Evolutionary conservation across 2,113 vertebrate genomes (phyloP), one percentile per base, ranked within the genome.

Genomic region (Elephantulus edwardii): DNA sequence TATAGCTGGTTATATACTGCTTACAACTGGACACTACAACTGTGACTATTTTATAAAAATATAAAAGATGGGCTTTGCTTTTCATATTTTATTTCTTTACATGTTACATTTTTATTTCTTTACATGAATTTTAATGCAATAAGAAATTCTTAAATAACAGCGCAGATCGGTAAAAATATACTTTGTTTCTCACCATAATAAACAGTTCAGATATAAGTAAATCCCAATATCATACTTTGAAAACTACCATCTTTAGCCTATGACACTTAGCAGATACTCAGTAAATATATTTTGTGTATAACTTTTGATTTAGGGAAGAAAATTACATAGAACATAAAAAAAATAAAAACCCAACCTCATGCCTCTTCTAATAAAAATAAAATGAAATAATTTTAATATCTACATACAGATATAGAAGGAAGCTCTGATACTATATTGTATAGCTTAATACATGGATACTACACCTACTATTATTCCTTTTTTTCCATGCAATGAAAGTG

Each of bases 321-420:
- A 86, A 66, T 68, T 44, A 46, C 2, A 33, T 1, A 74, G 50
- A 76, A 58, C 13, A 50, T 24, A 60, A 60, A 60, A 26, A 62
- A 12, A 62, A 33, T 33, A 33, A 3, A 12, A 24, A 60, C n/a
- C 46, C 82, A 88, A 42, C 16, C 1, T 44, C 71, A 89, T 83
- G 56, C 83, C 8, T 40, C 28, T 56, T 4, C 8, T 64, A 79
- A 58, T 11, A 86, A 76, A 50, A 79, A 58, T 11, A 86, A 76
- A 50, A 9, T 46, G 35, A 83, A 76, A 28, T 20, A 50, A 66
- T 77, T 92, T 91, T 77, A 58, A 54, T 83, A 80, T 70, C n/a
- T 88, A 91, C 56, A 84, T 1, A 71, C 5, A 48, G 3, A 1
- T 26, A n/a, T 20, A 48, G 44, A 50, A 72, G 56, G 58, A 19